Conservation (phyloP, 53 echinoderm and acorn worm genomes). For the Holothuria scabra region DNA sequence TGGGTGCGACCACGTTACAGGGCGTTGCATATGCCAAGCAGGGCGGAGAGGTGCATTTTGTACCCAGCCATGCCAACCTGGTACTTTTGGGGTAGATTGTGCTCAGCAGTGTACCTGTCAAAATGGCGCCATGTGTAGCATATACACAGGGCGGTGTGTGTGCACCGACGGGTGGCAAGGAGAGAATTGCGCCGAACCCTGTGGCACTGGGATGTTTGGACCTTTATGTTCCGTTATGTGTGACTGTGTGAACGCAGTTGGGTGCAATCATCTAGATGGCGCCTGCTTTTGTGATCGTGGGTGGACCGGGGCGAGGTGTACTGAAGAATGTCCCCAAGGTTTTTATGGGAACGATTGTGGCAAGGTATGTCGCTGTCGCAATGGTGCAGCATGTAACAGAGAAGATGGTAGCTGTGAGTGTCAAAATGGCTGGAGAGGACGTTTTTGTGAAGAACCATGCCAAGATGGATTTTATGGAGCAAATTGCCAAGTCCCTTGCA, state of each 20-base stretch:
- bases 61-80: constrained; percentile 53
- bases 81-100: constrained; percentile 34
- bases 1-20: constrained; percentile 70
- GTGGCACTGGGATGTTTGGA: constrained; percentile 66
- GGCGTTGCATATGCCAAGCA: constrained; percentile 70
- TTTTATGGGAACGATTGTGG: constrained; percentile 60
- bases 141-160: constrained; percentile 59
- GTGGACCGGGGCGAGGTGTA: constrained; percentile 55
- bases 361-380: constrained; percentile 61
- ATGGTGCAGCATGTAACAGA: constrained; percentile 51
- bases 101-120: constrained; percentile 61
- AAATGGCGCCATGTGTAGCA: constrained; percentile 69
- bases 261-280: constrained; percentile 71
- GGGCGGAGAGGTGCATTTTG: constrained; percentile 73
- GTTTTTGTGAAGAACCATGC: constrained; percentile 65
- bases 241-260: constrained; percentile 69
- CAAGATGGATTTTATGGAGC: constrained; percentile 72
- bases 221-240: constrained; percentile 67
- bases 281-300: constrained; percentile 60
- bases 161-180: constrained; percentile 83
- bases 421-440: constrained; percentile 76
- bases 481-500: constrained; percentile 65
- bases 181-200: constrained; percentile 56
- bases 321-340: constrained; percentile 49
- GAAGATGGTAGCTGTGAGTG: constrained; percentile 71